phyloP scores from a whole-genome alignment of 2,888 invertebrate genomes.

The Watsonalla binaria region DNA sequence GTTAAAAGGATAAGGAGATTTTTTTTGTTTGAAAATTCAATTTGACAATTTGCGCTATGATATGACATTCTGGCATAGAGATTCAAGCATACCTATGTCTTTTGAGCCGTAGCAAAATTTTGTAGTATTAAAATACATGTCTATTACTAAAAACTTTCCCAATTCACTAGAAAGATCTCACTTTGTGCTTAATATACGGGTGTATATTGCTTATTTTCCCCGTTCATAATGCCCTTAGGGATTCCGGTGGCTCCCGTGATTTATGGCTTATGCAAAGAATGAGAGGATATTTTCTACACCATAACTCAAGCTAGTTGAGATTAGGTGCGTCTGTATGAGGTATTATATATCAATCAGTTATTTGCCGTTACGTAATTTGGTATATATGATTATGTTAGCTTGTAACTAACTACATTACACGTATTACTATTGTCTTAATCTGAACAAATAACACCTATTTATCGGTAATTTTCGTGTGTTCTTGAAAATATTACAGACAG shows the following conservation, averaged over 20 bases:
- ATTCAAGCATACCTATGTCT: no score
- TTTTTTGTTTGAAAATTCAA: no score
- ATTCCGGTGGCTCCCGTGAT: constrained; percentile 64
- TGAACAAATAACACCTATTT: no score
- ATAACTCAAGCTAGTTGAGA: constrained; percentile 73
- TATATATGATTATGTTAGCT: constrained; percentile 19
- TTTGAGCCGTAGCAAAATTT: no score
- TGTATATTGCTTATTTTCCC: constrained; percentile 67
- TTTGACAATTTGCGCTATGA: no score
- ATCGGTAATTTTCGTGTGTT: no score
- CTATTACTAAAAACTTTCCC: no score
- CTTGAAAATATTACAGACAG: no score
- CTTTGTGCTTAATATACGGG: constrained; percentile 51
- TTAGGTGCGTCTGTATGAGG: constrained; percentile 52
- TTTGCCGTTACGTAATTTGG: constrained; percentile 27
- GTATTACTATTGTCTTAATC: no score
- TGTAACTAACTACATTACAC: neutral
- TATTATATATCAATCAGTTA: constrained; percentile 64
- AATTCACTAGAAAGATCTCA: constrained; percentile 29
- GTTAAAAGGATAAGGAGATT: no score
- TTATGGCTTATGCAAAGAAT: constrained; percentile 74
- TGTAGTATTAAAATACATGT: no score
- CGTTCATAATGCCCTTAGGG: constrained; percentile 60
- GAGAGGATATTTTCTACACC: constrained; percentile 71
- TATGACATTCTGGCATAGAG: no score